Evolutionary conservation across 2,797 vertebrate species (phyloP), one percentile per base, ranked within the genome.

Genomic region (Malurus leucopterus): DNA sequence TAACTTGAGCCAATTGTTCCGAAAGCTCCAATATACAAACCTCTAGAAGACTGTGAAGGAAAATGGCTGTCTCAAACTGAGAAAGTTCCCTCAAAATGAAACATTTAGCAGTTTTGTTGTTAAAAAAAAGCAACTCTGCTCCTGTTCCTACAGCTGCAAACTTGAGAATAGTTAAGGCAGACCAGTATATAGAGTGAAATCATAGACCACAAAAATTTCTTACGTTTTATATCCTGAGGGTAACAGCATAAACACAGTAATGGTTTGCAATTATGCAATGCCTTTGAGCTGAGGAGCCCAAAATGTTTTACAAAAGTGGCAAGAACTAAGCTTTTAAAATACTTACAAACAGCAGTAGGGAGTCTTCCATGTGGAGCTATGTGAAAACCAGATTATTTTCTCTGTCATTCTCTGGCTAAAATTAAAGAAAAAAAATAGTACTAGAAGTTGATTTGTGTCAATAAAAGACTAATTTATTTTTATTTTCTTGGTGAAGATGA

Each of bases 201-300:
- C 85, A 91, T 17, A 85, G 74, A 58, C 88, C 86, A 92, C 74
- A 89, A 84, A 92, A 89, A 90, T 92, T 79, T 89, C 72, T 83
- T 68, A 64, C 88, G 55, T 92, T 96, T 96, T 92, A 67, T 93
- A 63, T 92, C 94, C 92, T 90, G 65, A 89, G 86, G 90, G 82
- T 78, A 92, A 54, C 19, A 79, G 63, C 61, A 82, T 68, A 88
- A 93, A 91, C 22, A 53, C 11, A 76, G 38, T 72, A 92, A 89
- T 58, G 70, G 40, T 86, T 87, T 79, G 63, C 84, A 91, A 84
- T 93, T 95, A 83, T 65, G 32, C 70, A 81, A 32, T 76, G 47
- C 38, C 41, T 93, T 78, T 81, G 84, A 88, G 80, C 54, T 62
- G 59, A 75, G 46, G 6, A 95, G n/a, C 80, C 44, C 58, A 58